Base-by-base conservation (phyloP, 2,113 vertebrate species). In the Thalassoma bifasciatum region DNA sequence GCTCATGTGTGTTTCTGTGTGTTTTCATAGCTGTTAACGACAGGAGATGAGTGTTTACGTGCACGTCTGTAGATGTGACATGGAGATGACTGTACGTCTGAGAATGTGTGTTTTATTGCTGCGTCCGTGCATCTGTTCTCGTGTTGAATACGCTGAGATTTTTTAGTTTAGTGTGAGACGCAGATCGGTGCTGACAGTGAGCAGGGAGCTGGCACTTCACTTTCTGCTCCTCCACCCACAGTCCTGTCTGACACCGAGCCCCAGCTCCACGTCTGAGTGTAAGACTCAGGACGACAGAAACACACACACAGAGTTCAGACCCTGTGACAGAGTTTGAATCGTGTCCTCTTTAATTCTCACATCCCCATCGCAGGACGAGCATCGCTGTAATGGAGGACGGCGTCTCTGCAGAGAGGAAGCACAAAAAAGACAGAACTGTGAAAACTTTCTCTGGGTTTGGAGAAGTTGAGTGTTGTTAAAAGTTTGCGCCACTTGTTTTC, bases 191-290 rank as follows among this genome's bases (percentile, higher is more conserved):
- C 68, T 80, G 85, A 88, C 89, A 85, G 84, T 66, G 24, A 72
- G 66, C 87, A 80, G 83, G 75, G 72, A 81, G 68, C 52, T 81
- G 84, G 80, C 79, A 84, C 81, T 72, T 53, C 44, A 68, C 68
- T 40, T 70, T 79, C 74, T 73, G 79, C 72, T 78, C 72, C 71
- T 72, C 67, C 86, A 66, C 78, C 83, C 83, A 74, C 84, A 69
- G 65, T 69, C 68, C 66, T 81, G 81, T 81, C 83, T 72, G 65
- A 71, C 81, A 66, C 34, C 60, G 47, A 67, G 67, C 66, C 63
- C 65, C 61, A 46, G 40, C 60, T 84, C 63, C 17, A 63, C 21
- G 60, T 77, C 61, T 52, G 30, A 61, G 13, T 54, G 5, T 75
- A 67, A 78, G 62, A 81, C 46, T 38, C 30, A 22, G 59, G 40